A percentile compares a stretch with the other conserved stretches of the same genome.
These are phyloP conservation scores for Pararge aegeria DNA, from an alignment of 1,140 invertebrate species.

Conservation along the genomic window DNA sequence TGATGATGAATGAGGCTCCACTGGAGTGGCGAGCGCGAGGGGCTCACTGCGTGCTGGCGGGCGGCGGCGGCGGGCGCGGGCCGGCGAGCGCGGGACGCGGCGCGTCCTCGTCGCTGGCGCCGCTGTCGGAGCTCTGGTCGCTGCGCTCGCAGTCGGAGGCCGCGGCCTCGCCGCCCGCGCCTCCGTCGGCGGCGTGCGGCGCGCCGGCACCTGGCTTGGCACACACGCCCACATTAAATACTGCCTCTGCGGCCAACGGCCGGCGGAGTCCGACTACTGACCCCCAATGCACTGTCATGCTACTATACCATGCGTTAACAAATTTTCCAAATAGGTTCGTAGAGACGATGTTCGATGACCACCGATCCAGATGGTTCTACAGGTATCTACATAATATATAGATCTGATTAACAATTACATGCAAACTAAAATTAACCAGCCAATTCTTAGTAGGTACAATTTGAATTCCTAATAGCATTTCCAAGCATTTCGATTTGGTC, in stretches of 20 bases:
- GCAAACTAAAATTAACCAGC: neutral
- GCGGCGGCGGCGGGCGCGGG: slow-evolving; percentile 24
- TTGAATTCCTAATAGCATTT: neutral
- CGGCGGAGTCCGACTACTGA: no score
- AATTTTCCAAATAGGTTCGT: no score
- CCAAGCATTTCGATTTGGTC: neutral
- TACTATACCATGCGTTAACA: no score
- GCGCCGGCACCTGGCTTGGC: slow-evolving; percentile 59
- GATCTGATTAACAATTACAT: no score
- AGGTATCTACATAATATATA: no score
- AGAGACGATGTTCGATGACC: no score
- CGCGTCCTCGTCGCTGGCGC: slow-evolving; percentile 55
- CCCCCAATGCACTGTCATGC: no score
- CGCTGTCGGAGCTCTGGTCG: slow-evolving; percentile 61
- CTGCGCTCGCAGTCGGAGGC: slow-evolving; percentile 48
- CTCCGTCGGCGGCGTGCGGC: slow-evolving; percentile 32
- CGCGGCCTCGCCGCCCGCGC: neutral
- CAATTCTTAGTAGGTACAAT: neutral
- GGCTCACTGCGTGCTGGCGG: neutral
- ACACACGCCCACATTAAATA: neutral
- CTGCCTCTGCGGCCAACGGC: no score
- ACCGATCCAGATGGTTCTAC: no score
- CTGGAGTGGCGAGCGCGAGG: no score
- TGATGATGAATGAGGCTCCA: no score
- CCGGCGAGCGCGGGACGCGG: slow-evolving; percentile 31